A percentile compares a stretch with the other conserved stretches of the same genome.
Evolutionary conservation across 53 echinoderm and acorn worm genomes (phyloP).

Genomic region (Holothuria scabra): DNA sequence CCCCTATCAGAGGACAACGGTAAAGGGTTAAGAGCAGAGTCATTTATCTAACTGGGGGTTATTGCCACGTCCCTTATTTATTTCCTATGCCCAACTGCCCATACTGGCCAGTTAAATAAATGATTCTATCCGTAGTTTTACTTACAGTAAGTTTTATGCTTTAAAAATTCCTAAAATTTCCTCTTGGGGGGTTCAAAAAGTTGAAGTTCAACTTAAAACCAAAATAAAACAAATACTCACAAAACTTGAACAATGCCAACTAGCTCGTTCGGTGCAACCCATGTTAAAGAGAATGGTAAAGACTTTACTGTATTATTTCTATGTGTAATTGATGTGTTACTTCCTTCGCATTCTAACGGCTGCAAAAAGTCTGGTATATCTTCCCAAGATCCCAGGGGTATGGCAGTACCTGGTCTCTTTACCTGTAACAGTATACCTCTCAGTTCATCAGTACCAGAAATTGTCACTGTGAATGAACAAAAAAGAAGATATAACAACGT

Average conservation of each 20-base stretch:
- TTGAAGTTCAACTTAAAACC: no score
- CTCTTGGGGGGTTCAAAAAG: no score
- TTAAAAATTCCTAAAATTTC: no score
- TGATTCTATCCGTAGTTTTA: no score
- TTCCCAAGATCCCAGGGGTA: slow-evolving; percentile 62
- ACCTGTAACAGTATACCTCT: slow-evolving; percentile 62
- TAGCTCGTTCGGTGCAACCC: slow-evolving; percentile 51
- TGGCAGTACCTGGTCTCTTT: slow-evolving; percentile 46
- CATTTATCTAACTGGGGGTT: no score
- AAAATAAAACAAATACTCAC: slow-evolving; percentile 21
- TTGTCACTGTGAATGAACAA: slow-evolving; percentile 18
- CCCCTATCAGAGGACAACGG: no score
- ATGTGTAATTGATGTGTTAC: slow-evolving; percentile 55
- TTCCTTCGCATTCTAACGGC: slow-evolving; percentile 32
- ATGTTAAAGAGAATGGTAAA: slow-evolving; percentile 49
- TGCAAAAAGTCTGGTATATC: slow-evolving; percentile 42
- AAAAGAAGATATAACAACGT: no score
- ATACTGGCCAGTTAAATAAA: no score
- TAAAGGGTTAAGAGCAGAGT: no score
- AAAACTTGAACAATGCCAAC: slow-evolving; percentile 40
- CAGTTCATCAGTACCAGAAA: slow-evolving; percentile 35
- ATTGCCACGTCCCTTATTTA: no score
- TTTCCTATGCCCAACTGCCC: no score
- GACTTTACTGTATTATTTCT: slow-evolving; percentile 38
- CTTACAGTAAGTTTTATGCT: no score